Conservation (phyloP, 2,888 invertebrate species). For the Cantharis rufa region DNA sequence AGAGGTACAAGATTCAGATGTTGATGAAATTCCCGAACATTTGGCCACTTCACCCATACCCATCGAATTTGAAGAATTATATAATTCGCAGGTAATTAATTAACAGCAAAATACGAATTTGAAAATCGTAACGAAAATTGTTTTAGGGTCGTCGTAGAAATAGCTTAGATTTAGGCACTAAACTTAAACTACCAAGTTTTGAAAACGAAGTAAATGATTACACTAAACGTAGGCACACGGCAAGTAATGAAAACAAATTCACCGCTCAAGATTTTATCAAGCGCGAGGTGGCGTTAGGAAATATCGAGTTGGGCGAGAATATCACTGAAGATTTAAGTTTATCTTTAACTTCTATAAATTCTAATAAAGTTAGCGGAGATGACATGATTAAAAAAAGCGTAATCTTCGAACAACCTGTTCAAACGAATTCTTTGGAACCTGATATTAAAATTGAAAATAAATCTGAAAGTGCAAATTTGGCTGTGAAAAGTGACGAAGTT, state of each 20-base stretch:
- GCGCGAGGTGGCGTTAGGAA: slow-evolving; percentile 53
- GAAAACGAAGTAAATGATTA: slow-evolving; percentile 74
- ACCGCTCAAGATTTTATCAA: slow-evolving; percentile 52
- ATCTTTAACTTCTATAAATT: slow-evolving; percentile 44
- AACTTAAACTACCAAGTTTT: slow-evolving; percentile 50
- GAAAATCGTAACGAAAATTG: neutral
- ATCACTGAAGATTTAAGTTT: slow-evolving; percentile 50
- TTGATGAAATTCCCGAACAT: slow-evolving; percentile 82
- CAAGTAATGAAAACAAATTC: slow-evolving; percentile 47
- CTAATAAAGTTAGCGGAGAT: slow-evolving; percentile 47
- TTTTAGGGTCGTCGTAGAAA: slow-evolving; percentile 48
- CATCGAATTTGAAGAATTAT: slow-evolving; percentile 60
- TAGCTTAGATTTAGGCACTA: slow-evolving; percentile 49
- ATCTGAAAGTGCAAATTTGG: slow-evolving; percentile 7
- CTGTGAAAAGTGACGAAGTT: slow-evolving; percentile 27
- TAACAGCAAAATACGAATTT: neutral
- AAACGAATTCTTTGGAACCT: slow-evolving; percentile 68
- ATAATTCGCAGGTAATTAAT: slow-evolving; percentile 46
- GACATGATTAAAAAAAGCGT: slow-evolving; percentile 52
- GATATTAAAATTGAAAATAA: slow-evolving; percentile 43
- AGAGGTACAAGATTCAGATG: slow-evolving; percentile 77
- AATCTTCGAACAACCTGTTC: slow-evolving; percentile 65
- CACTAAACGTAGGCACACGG: slow-evolving; percentile 62
- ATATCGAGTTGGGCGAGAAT: slow-evolving; percentile 52
- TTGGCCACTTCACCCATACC: slow-evolving; percentile 96